Evolutionary conservation across 2,888 invertebrate species (phyloP), one percentile per base, ranked within the genome.

Genomic region (Andrena minutula): DNA sequence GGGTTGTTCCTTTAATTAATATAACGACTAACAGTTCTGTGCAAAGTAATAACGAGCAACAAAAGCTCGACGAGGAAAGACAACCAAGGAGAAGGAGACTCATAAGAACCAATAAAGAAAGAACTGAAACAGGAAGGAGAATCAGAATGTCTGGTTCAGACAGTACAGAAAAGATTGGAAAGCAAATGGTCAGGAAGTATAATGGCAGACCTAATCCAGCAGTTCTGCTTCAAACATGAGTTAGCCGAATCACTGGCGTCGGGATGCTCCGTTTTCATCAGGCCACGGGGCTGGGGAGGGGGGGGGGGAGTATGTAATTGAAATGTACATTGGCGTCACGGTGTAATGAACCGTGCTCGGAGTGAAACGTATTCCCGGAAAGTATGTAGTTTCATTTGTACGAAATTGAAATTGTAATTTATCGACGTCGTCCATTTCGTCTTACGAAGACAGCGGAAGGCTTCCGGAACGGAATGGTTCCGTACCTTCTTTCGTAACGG

Each of bases 361-460:
- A 69, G 65, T 71, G 66, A 68, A 79, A 68, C 66, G 73, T 80
- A 74, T 85, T 84, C 66, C 49, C 51, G 51, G 85, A 84, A 84
- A 84, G 79, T 75, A 84, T 73, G 81, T 74, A 84, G 75, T 77
- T 81, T 77, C 85, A 81, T 84, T 81, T 77, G 84, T 81, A 56
- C 74, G 71, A 84, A 84, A 85, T 84, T 84, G 84, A 84, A 84
- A 73, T 66, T 76, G 81, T 84, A 84, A 80, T 84, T 84, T 79
- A 79, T 75, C 69, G 72, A 26, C 51, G 60, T 32, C 78, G 73
- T 68, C 64, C 63, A 56, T 68, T 81, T 60, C 49, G 56, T 23
- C 68, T 32, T 65, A 28, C 41, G 68, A 66, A 72, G 79, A 53
- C 51, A 32, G 6, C 7, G 10, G 35, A 41, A 20, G 12, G 20